Conservation (phyloP, 2,113 vertebrate genomes). For the Scopus umbretta region DNA sequence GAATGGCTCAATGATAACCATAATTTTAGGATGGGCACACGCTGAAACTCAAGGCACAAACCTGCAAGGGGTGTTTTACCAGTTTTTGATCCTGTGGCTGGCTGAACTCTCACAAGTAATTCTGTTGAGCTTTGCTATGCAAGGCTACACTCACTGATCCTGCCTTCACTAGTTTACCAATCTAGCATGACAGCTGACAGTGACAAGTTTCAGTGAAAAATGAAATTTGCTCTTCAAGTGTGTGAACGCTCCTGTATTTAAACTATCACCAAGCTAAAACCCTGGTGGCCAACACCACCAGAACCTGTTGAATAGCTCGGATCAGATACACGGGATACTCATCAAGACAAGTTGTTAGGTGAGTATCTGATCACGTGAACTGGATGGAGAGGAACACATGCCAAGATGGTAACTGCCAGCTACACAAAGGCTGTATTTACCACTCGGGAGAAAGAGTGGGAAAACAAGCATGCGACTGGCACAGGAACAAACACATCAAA, state of each 20-base stretch:
- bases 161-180: neutral
- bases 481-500: neutral
- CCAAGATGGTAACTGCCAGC: accelerated
- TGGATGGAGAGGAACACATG: neutral
- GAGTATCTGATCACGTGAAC: neutral
- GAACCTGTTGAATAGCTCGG: neutral
- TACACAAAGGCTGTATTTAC: neutral
- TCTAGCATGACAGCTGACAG: neutral
- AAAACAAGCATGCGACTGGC: neutral
- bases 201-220: neutral
- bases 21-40: neutral
- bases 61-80: neutral
- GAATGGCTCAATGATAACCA: neutral
- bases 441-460: neutral
- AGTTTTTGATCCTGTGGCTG: neutral
- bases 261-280: neutral
- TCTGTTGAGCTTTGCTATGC: neutral
- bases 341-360: neutral
- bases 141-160: accelerated
- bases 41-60: neutral
- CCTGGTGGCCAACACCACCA: neutral
- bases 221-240: neutral
- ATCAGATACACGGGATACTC: neutral
- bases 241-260: neutral
- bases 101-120: neutral